Evolutionary conservation across 2,888 invertebrate species (phyloP).

Genomic region (Cephus spinipes): DNA sequence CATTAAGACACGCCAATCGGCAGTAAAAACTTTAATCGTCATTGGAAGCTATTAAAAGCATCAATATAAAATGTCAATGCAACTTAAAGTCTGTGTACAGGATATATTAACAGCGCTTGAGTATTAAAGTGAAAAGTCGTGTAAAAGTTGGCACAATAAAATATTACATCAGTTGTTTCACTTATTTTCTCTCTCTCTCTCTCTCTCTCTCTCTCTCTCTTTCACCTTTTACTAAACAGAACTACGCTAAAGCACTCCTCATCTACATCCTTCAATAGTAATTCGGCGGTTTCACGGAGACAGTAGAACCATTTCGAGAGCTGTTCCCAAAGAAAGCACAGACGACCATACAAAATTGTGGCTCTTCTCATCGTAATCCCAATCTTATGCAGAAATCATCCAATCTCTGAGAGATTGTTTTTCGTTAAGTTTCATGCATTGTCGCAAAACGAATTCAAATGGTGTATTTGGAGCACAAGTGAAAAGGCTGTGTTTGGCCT

Average conservation of each 20-base stretch:
- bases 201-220: constrained; percentile 6
- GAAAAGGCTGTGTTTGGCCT: neutral
- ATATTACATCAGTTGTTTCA: constrained; percentile 8
- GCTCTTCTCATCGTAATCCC: neutral
- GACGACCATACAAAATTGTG: neutral
- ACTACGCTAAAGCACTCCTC: neutral
- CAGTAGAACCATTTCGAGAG: neutral
- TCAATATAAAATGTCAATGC: constrained; percentile 26
- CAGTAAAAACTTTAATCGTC: constrained; percentile 38
- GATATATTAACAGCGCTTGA: constrained; percentile 12
- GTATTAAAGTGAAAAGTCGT: constrained; percentile 10
- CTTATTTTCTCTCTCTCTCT: neutral
- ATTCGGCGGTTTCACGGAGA: neutral
- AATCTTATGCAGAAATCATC: neutral
- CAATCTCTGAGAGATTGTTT: neutral
- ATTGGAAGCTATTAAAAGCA: constrained; percentile 32
- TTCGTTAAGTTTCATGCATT: neutral
- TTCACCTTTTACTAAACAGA: neutral
- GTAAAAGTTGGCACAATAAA: constrained; percentile 31
- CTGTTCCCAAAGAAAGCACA: neutral
- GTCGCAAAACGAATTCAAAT: neutral
- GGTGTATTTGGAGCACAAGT: neutral
- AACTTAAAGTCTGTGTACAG: constrained; percentile 24
- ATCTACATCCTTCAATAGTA: neutral
- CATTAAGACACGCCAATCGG: constrained; percentile 34